Percentiles rank a stretch among this genome's conserved stretches.
Evolutionary conservation across 2,888 invertebrate species (phyloP).

Genomic region (Mythimna loreyi): DNA sequence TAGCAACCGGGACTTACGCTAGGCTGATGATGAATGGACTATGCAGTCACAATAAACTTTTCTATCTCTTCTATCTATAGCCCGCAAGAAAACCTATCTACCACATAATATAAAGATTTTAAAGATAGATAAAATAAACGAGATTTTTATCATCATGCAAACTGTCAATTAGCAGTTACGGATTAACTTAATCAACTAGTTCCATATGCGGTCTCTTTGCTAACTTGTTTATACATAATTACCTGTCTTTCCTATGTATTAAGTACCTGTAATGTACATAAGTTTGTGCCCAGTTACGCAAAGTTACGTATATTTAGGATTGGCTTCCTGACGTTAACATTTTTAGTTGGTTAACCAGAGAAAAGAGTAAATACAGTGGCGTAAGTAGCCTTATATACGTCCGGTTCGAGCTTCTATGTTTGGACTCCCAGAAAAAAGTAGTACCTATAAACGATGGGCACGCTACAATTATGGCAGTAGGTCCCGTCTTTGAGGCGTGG

Average conservation of each 20-base stretch:
- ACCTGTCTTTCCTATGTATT: background rate
- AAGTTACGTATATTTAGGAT: constrained; percentile 16
- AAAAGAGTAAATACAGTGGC: constrained; percentile 12
- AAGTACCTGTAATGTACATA: background rate
- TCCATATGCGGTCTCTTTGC: constrained; percentile 19
- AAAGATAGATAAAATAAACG: background rate
- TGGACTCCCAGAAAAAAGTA: too few species aligned
- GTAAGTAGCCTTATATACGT: too few species aligned
- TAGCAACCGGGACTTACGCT: too few species aligned
- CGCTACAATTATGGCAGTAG: too few species aligned
- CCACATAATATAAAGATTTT: constrained; percentile 6
- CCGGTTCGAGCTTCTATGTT: too few species aligned
- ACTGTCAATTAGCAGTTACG: constrained; percentile 41
- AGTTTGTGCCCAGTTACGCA: constrained; percentile 22
- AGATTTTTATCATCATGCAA: constrained; percentile 8
- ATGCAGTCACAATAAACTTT: background rate
- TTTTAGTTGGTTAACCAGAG: constrained; percentile 18
- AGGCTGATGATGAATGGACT: too few species aligned
- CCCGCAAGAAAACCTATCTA: background rate
- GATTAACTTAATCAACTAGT: constrained; percentile 31
- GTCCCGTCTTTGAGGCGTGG: too few species aligned
- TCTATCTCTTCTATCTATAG: background rate
- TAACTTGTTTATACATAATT: constrained; percentile 28
- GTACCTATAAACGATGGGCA: too few species aligned
- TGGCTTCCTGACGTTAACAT: constrained; percentile 34